Percentiles rank a stretch among this genome's conserved stretches.
These are phyloP conservation scores for Cacajao melanocephalus DNA, from an alignment of 2,797 vertebrate species.

Conservation along the genomic window DNA sequence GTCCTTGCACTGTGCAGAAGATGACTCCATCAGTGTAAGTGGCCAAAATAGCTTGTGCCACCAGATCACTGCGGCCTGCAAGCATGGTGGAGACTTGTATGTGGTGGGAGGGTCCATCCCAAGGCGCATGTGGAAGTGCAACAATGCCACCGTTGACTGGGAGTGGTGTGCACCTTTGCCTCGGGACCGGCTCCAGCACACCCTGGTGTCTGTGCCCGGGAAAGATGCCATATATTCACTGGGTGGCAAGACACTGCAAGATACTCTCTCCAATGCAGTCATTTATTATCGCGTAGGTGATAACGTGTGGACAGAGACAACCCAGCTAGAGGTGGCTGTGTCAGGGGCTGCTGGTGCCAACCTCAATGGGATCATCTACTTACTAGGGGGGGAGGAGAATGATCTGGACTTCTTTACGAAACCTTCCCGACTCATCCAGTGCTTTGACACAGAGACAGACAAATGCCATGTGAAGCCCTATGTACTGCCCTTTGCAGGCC, in stretches of 20 bases:
- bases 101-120: conserved; percentile 98
- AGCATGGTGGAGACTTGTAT: conserved; percentile 95
- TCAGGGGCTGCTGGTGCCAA: conserved; percentile 97
- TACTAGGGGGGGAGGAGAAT: conserved; percentile 97
- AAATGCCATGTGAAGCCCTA: conserved; percentile 96
- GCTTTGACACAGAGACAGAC: conserved; percentile 94
- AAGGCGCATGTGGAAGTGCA: conserved; percentile 99
- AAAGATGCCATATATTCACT: conserved; percentile 97
- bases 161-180: conserved; percentile 97
- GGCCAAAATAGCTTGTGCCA: conserved; percentile 99
- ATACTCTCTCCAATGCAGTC: conserved; percentile 96
- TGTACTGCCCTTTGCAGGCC: conserved; percentile 95
- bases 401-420: conserved; percentile 99
- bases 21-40: conserved; percentile 95
- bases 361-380: conserved; percentile 95
- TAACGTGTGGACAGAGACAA: conserved; percentile 98
- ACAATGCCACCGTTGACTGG: conserved; percentile 99
- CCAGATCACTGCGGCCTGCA: conserved; percentile 98
- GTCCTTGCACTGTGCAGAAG: conserved; percentile 96
- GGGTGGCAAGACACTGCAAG: conserved; percentile 97
- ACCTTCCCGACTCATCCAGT: conserved; percentile 98
- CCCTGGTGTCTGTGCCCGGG: conserved; percentile 93
- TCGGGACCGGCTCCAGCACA: conserved; percentile 97
- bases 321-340: conserved; percentile 95
- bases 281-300: conserved; percentile 97